Conservation (phyloP, 2,797 vertebrate species). For the Pangasius larnaudii region DNA sequence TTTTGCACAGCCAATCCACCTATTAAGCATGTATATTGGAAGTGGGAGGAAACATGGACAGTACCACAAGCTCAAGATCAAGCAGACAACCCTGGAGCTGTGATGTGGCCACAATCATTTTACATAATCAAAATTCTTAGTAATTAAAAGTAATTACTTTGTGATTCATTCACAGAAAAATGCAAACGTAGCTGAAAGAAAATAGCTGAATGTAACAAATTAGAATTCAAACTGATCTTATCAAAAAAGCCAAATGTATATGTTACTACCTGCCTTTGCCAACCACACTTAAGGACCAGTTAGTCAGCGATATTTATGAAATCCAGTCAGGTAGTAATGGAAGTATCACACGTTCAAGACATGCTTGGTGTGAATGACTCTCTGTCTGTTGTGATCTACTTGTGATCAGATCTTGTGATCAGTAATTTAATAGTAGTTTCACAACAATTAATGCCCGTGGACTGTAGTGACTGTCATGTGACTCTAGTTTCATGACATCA, state of each 20-base stretch:
- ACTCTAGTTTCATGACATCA: constrained; percentile 15
- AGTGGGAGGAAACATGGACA: not conserved
- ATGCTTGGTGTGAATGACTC: not conserved
- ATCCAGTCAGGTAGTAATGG: not conserved
- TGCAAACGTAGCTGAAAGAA: not conserved
- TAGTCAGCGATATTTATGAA: not conserved
- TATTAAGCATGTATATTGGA: not conserved
- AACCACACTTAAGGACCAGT: not conserved
- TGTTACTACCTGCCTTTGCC: not conserved
- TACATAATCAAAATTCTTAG: not conserved
- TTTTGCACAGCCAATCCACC: not conserved
- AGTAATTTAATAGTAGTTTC: not conserved
- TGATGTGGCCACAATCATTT: not conserved
- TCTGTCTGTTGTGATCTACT: not conserved
- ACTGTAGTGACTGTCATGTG: not conserved
- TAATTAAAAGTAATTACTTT: not conserved
- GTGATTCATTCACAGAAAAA: not conserved
- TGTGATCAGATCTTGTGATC: not conserved
- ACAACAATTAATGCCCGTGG: not conserved
- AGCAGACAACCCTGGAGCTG: not conserved
- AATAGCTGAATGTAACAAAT: not conserved
- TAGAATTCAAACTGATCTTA: not conserved
- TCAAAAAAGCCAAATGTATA: not conserved
- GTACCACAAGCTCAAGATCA: not conserved
- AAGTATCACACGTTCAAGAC: not conserved